Conservation (phyloP, 2,888 invertebrate genomes). For the Rapana venosa region DNA sequence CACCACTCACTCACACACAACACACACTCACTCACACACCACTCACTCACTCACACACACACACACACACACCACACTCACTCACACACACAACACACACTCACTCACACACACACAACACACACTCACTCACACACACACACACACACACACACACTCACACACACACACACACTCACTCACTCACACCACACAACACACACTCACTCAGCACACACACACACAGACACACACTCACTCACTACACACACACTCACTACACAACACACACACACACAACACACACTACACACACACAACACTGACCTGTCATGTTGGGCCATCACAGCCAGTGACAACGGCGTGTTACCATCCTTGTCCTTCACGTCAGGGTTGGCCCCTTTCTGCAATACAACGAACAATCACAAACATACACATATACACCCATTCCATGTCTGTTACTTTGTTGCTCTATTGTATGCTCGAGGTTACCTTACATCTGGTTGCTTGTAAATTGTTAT, state of each 20-base stretch:
- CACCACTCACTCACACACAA: too few species aligned
- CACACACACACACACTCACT: too few species aligned
- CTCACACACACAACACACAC: not conserved
- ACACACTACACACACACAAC: not conserved
- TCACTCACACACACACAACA: not conserved
- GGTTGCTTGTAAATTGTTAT: too few species aligned
- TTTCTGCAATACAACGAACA: constrained; percentile 53
- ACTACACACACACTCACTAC: not conserved
- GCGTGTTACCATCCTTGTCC: constrained; percentile 78
- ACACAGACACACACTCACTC: not conserved
- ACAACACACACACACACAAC: not conserved
- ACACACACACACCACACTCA: constrained; percentile 38
- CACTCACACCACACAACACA: not conserved
- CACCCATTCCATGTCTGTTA: not conserved
- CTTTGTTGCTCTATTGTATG: too few species aligned
- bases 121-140: not conserved
- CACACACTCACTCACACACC: not conserved
- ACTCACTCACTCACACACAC: too few species aligned
- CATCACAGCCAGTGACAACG: constrained; percentile 76
- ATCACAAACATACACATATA: not conserved
- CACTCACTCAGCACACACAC: not conserved
- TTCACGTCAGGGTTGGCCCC: constrained; percentile 63
- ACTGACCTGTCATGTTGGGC: constrained; percentile 75
- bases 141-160: too few species aligned
- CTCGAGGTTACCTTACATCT: too few species aligned